phyloP scores from a whole-genome alignment of 1,140 invertebrate species.

The Penaeus indicus region DNA sequence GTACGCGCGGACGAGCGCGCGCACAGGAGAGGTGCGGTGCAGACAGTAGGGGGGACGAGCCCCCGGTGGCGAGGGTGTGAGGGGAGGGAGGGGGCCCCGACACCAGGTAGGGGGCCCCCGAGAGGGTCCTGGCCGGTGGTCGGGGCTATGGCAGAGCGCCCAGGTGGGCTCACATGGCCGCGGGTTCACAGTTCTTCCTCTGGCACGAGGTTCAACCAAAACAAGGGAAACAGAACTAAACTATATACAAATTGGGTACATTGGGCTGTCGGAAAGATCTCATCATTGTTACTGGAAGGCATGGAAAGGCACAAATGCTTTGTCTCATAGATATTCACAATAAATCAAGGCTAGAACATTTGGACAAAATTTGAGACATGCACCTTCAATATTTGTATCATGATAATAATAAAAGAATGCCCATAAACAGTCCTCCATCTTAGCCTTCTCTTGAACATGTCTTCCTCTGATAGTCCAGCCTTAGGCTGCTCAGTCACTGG shows the following conservation, averaged over 20 bases:
- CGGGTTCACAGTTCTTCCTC: constrained; percentile 56
- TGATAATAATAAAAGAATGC: constrained; percentile 65
- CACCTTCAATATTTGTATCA: constrained; percentile 65
- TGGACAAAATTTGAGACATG: constrained; percentile 65
- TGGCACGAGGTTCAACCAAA: constrained; percentile 42
- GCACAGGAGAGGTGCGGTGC: constrained; percentile 48
- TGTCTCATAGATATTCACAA: constrained; percentile 62
- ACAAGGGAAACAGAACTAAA: constrained; percentile 51
- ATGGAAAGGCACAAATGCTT: constrained; percentile 65
- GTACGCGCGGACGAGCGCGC: constrained; percentile 42
- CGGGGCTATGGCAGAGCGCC: constrained; percentile 41
- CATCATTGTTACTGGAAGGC: constrained; percentile 64
- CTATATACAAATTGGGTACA: constrained; percentile 62
- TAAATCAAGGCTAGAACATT: constrained; percentile 63
- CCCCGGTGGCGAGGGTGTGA: constrained; percentile 36
- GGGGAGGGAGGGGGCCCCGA: constrained; percentile 22
- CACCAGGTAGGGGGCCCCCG: background rate
- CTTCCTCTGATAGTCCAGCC: constrained; percentile 60
- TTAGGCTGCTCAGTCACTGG: constrained; percentile 54
- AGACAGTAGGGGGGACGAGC: constrained; percentile 26
- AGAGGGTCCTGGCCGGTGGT: background rate
- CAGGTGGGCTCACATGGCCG: constrained; percentile 53
- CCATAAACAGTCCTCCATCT: constrained; percentile 59
- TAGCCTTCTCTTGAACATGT: constrained; percentile 61
- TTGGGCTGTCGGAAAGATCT: constrained; percentile 61